Base-by-base conservation (phyloP, 1,140 invertebrate genomes). In the Zaprionus kolodkinae region DNA sequence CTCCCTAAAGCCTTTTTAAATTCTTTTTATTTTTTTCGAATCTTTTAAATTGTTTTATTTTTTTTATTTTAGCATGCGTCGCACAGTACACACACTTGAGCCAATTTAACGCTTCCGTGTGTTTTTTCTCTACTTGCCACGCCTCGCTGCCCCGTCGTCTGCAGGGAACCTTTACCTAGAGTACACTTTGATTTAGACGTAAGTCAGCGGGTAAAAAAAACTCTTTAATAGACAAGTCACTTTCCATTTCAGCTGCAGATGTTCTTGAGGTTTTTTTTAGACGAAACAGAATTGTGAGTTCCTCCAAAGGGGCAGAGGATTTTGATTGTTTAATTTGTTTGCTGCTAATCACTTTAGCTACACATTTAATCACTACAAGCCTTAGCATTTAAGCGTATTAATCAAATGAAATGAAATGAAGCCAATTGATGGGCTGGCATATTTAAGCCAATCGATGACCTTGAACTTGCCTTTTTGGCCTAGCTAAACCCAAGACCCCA, bases 71-170 rank as follows among this genome's bases (percentile, higher is more conserved):
- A 15, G 6, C 64, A 45, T 55, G n/a, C 64, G 52, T 45, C 70
- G 56, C 83, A 21, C 83, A 21, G 21, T 21, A 21, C 21, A 21
- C 21, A 21, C 21, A 83, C 72, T 86, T 79, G 62, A 79, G 79
- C 66, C 79, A 86, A 87, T 86, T 86, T 86, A 86, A 87, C 84
- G 79, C 83, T 79, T 82, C 83, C 83, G 83, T 86, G 83, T 86
- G 68, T 76, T 87, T 87, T 85, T 77, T 21, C 21, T 21, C 21
- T 61, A 76, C 79, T 86, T 65, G 76, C 59, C 66, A 79, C 50
- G 83, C 68, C 64, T 76, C 68, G 83, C 52, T 87, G 68, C 21
- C 36, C 17, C 38, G 50, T 33, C 65, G 43, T 15, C 33, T 68
- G 15, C 35, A 21, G 62, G 62, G 21, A 48, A 62, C 40, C 66